Evolutionary conservation across 2,888 invertebrate genomes (phyloP).

Genomic region (Capitulum mitella): DNA sequence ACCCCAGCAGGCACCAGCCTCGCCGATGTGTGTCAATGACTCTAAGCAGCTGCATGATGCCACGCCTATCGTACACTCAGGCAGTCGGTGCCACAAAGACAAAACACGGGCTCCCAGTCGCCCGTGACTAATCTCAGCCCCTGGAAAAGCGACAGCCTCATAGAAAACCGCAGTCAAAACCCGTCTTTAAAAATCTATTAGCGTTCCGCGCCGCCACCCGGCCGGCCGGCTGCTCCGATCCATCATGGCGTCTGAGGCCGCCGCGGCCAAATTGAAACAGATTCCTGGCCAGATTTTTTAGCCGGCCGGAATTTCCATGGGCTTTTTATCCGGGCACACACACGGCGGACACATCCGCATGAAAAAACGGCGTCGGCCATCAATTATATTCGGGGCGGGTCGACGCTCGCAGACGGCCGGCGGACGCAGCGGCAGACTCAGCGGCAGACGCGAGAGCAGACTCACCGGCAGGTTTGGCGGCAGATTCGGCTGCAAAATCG

Average conservation of each 20-base stretch:
- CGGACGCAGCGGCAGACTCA: too few relatives aligned
- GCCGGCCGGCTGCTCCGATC: background rate
- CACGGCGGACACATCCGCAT: constrained; percentile 3
- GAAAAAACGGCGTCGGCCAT: constrained; percentile 3
- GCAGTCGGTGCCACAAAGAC: too few relatives aligned
- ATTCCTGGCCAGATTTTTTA: constrained; percentile 18
- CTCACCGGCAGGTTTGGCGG: too few relatives aligned
- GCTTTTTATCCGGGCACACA: constrained; percentile 17
- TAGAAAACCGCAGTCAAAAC: constrained; percentile 20
- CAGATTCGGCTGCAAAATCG: too few relatives aligned
- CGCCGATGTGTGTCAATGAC: too few relatives aligned
- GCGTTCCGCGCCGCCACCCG: background rate
- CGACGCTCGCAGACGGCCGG: background rate
- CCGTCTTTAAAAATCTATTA: constrained; percentile 20
- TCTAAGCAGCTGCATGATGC: too few relatives aligned
- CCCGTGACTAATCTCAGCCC: background rate
- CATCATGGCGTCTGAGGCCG: background rate
- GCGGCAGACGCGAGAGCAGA: too few relatives aligned
- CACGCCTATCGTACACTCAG: too few relatives aligned
- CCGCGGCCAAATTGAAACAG: background rate
- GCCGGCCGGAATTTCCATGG: constrained; percentile 7
- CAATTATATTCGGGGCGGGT: background rate
- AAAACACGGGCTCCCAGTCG: background rate
- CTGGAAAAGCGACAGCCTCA: background rate
- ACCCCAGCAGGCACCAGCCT: too few relatives aligned